These are phyloP conservation scores for Capreolus pygargus DNA, from an alignment of 2,113 vertebrate species.

Conservation along the genomic window DNA sequence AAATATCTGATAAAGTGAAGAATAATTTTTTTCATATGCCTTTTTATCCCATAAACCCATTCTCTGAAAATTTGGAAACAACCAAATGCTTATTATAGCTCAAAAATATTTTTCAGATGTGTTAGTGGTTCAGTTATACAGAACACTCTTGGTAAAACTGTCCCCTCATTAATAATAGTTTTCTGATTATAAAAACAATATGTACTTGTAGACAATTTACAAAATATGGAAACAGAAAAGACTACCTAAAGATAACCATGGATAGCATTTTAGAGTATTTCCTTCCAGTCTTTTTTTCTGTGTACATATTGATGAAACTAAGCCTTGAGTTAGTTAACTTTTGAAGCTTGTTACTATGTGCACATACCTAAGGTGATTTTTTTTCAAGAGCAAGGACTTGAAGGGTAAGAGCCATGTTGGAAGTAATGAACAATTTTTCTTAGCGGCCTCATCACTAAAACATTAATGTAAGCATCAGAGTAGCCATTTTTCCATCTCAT, in stretches of 20 bases:
- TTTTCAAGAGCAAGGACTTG: slow-evolving; percentile 14
- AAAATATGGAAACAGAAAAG: slow-evolving; percentile 15
- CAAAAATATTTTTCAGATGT: slow-evolving; percentile 47
- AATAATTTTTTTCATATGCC: background rate
- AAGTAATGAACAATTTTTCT: slow-evolving; percentile 54
- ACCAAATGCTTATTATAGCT: background rate
- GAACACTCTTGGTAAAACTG: slow-evolving; percentile 5
- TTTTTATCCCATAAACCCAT: background rate
- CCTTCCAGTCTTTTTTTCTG: slow-evolving; percentile 53
- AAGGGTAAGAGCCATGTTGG: background rate
- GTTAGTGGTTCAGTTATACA: background rate
- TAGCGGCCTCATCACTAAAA: slow-evolving; percentile 10
- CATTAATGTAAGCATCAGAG: slow-evolving; percentile 38
- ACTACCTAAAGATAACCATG: background rate
- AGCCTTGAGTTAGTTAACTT: slow-evolving; percentile 45
- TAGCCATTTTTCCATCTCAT: slow-evolving; percentile 43
- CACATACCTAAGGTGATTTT: background rate
- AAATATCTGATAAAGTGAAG: slow-evolving; percentile 14
- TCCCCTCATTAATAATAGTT: slow-evolving; percentile 5
- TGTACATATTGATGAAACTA: background rate
- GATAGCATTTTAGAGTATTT: slow-evolving; percentile 38
- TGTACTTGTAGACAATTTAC: background rate
- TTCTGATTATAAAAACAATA: slow-evolving; percentile 40
- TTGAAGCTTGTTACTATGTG: background rate
- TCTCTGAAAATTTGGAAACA: slow-evolving; percentile 28